Evolutionary conservation across 2,888 invertebrate genomes (phyloP), one percentile per base, ranked within the genome.

Genomic region (Amorpha juglandis): DNA sequence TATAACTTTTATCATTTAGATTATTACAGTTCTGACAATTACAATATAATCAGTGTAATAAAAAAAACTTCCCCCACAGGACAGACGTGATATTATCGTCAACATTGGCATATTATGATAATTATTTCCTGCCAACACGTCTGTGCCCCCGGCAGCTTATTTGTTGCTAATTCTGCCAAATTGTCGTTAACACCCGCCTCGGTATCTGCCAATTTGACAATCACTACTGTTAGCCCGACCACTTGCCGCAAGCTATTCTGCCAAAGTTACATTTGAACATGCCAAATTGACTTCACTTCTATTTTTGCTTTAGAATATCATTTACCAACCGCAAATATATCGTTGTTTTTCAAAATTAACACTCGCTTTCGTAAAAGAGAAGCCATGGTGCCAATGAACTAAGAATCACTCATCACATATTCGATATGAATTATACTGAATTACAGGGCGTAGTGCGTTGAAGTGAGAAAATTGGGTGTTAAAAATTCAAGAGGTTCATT

Each of bases 401-500:
- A 48, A 63, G 66, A 70, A 67, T 76, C 74, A 75, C 76, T 74
- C 74, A 76, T 4, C 42, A 58, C 55, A 73, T 71, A 78, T 81
- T 77, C 75, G 74, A 69, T 64, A 67, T 79, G 87, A 88, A 90
- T 89, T 84, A 78, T 70, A 77, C 76, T 62, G 81, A 88, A 91
- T 91, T 88, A 89, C 81, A 84, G 86, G 83, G 82, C 76, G 69
- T 75, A 63, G 70, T 72, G 78, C 77, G 76, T 74, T 75, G 74
- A 88, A 86, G 87, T 86, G 90, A 84, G 84, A 89, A 89, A 87
- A 91, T 90, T 89, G 84, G 84, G 90, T 90, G 91, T 86, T 88
- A 84, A 86, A 87, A 82, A 77, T 78, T 73, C 77, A 70, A 71
- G 69, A 68, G 70, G 69, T 63, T 75, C 70, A 78, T 80, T 78